Conservation (phyloP, 2,797 vertebrate genomes). For the Halcyon leucocephala region DNA sequence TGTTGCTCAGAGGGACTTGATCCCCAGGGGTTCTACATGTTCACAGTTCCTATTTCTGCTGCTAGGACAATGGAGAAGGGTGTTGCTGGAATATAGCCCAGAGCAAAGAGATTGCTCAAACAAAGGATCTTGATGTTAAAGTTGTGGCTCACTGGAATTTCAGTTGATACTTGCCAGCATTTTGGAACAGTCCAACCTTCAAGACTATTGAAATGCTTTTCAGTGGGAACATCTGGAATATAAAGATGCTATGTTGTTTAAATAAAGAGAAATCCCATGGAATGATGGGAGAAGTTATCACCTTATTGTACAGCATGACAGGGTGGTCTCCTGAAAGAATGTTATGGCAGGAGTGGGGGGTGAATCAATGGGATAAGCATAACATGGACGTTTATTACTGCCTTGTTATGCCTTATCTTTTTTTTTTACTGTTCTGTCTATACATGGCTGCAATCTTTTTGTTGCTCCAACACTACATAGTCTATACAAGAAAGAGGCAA, state of each 20-base stretch:
- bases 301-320: background rate
- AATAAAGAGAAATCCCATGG: background rate
- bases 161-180: background rate
- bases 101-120: slow-evolving; percentile 43
- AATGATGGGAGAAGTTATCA: background rate
- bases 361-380: background rate
- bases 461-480: background rate
- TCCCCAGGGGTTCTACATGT: background rate
- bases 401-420: background rate
- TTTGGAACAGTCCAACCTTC: slow-evolving; percentile 26
- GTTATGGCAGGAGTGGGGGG: background rate
- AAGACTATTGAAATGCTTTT: background rate
- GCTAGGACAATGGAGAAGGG: slow-evolving; percentile 48
- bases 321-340: slow-evolving; percentile 10
- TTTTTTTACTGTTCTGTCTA: background rate
- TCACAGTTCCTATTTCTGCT: slow-evolving; percentile 33
- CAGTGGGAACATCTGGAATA: slow-evolving; percentile 25
- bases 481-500: background rate
- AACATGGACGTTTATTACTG: background rate
- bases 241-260: background rate
- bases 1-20: background rate
- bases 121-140: slow-evolving; percentile 41
- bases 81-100: slow-evolving; percentile 51
- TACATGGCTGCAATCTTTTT: background rate
- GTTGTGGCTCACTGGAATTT: slow-evolving; percentile 34